Evolutionary conservation across 2,888 invertebrate species (phyloP), one percentile per base, ranked within the genome.

Genomic region (Stramonita haemastoma): DNA sequence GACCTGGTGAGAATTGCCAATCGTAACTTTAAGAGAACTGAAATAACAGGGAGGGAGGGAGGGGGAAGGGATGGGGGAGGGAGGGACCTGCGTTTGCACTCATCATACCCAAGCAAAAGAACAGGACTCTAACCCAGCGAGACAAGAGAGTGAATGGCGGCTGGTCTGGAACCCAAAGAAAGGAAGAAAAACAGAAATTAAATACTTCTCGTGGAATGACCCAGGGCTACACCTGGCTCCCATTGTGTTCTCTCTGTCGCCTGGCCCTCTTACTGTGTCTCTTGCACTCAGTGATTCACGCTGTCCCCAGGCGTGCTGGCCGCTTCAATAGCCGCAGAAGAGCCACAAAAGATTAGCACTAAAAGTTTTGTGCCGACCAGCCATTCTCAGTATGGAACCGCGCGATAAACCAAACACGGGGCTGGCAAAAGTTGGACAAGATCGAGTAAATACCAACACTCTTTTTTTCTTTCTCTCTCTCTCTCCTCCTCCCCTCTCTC

Each of bases 131-230:
- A 36, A 17, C 32, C 46, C 19, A 19, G 0, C 46, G 1, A 34
- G 60, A 34, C n/a, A 32, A 79, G 32, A 26, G 57, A 4, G 6
- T 73, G 79, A 79, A 87, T 46, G 81, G n/a, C n/a, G 13, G 13
- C 46, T 29, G 57, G n/a, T 84, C 84, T 84, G 84, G 84, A 13
- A 84, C 84, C 57, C 13, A 11, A 79, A 73, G 73, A 73, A 73
- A 73, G 73, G n/a, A 73, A 36, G 81, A 19, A 88, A 84, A 60
- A 88, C 60, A 88, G 57, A 88, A 88, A 88, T 88, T 83, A 83
- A 88, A 88, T 83, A 88, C 83, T 66, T 32, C 83, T 66, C n/a
- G 19, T 29, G 26, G 36, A 70, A 32, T 36, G 34, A 26, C 83
- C 88, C n/a, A 4, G 66, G 66, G 88, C 36, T 32, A 34, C 66